Percentiles rank a stretch among this genome's conserved stretches.
These are phyloP conservation scores for Synanthedon vespiformis DNA, from an alignment of 2,888 invertebrate genomes.

Conservation along the genomic window DNA sequence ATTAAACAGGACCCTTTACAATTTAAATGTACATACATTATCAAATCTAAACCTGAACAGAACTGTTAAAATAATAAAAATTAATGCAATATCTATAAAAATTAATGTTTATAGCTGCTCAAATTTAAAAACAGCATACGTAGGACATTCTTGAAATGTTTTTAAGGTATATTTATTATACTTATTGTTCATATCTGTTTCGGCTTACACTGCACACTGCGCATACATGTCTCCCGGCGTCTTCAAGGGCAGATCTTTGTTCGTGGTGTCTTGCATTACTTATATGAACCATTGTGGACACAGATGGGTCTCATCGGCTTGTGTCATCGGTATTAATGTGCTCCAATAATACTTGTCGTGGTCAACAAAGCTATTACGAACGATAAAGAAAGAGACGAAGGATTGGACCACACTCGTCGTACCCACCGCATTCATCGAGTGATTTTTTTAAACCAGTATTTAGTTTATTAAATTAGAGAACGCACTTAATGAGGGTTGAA, in stretches of 20 bases:
- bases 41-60: neutral
- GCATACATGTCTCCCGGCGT: conserved; percentile 21
- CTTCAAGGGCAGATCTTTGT: conserved; percentile 61
- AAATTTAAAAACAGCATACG: too few relatives aligned
- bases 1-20: neutral
- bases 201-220: too few relatives aligned
- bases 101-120: too few relatives aligned
- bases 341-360: conserved; percentile 55
- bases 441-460: neutral
- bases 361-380: conserved; percentile 55
- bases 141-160: neutral
- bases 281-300: conserved; percentile 52
- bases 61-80: neutral
- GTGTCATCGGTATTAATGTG: conserved; percentile 67
- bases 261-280: conserved; percentile 41
- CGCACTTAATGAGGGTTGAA: neutral
- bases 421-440: conserved; percentile 4
- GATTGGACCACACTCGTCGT: conserved; percentile 56
- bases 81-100: too few relatives aligned
- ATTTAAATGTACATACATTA: neutral
- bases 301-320: conserved; percentile 64
- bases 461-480: neutral
- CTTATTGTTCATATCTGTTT: too few relatives aligned
- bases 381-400: conserved; percentile 45
- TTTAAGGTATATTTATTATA: too few relatives aligned